Conservation (phyloP, 2,113 vertebrate species). For the Gymnogyps californianus region DNA sequence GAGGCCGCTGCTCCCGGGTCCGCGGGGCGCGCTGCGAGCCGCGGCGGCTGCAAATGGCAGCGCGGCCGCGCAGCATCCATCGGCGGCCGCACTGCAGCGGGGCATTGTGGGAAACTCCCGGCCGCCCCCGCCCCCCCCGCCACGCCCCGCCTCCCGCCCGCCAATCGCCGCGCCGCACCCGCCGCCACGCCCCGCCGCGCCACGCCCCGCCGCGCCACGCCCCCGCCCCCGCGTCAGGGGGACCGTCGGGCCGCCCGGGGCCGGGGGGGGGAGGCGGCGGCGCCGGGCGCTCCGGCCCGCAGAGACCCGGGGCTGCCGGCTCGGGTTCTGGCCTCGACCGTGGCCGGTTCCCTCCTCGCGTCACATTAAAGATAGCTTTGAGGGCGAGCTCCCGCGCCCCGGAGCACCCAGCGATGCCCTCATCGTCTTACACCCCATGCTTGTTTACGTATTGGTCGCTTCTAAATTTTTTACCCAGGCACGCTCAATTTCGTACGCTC, state of each 20-base stretch:
- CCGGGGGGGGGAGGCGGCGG: no score
- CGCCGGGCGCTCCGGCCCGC: background rate
- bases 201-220: background rate
- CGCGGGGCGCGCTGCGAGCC: background rate
- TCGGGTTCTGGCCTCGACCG: fast-evolving
- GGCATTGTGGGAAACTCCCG: slow-evolving; percentile 85
- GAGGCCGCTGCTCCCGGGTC: background rate
- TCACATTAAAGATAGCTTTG: fast-evolving
- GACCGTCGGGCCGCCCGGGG: background rate
- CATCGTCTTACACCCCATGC: fast-evolving
- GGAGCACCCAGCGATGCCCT: fast-evolving
- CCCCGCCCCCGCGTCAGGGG: background rate
- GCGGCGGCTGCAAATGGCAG: slow-evolving; percentile 78
- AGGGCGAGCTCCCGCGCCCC: fast-evolving
- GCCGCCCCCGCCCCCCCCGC: slow-evolving; percentile 42
- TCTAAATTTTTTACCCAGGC: no score
- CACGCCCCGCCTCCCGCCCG: slow-evolving; percentile 38
- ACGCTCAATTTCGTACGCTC: fast-evolving
- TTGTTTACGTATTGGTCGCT: background rate
- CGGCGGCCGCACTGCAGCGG: slow-evolving; percentile 72
- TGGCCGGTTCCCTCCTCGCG: background rate
- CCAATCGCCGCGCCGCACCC: background rate
- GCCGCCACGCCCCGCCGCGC: background rate
- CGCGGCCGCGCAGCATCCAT: slow-evolving; percentile 79
- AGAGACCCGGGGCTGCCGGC: no score